phyloP scores from a whole-genome alignment of 2,797 vertebrate genomes.

The Amblyraja radiata region DNA sequence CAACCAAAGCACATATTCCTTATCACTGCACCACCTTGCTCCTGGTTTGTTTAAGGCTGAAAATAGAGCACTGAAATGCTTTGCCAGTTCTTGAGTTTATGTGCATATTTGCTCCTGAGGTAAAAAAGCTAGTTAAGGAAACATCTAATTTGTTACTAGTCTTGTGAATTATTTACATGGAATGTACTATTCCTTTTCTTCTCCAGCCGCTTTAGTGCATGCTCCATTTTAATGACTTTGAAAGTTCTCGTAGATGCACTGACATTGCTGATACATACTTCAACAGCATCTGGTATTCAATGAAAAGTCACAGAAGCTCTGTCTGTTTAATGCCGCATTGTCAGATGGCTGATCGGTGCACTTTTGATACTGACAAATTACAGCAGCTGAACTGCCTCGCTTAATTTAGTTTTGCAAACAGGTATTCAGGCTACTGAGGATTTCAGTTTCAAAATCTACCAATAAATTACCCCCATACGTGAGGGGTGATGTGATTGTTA shows the following conservation, averaged over 20 bases:
- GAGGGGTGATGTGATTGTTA: no score
- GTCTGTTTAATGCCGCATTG: background rate
- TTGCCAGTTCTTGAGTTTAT: background rate
- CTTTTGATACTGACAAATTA: background rate
- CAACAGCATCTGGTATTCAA: background rate
- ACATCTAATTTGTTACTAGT: background rate
- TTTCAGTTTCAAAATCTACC: background rate
- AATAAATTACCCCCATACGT: background rate
- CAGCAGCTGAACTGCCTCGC: background rate
- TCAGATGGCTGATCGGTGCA: background rate
- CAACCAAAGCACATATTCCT: background rate
- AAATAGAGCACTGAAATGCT: background rate
- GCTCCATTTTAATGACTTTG: slow-evolving; percentile 17
- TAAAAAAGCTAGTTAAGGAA: background rate
- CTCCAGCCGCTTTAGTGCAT: background rate
- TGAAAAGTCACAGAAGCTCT: background rate
- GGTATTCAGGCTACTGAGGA: background rate
- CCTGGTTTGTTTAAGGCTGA: background rate
- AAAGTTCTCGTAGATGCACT: background rate
- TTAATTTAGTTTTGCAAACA: background rate
- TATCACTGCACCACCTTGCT: background rate
- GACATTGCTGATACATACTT: background rate
- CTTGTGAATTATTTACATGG: slow-evolving; percentile 33
- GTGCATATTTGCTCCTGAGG: background rate
- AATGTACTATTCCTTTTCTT: slow-evolving; percentile 24